A percentile compares a stretch with the other conserved stretches of the same genome.
These are phyloP conservation scores for Muraenolepis orangiensis DNA, from an alignment of 2,797 vertebrate genomes.

Conservation along the genomic window DNA sequence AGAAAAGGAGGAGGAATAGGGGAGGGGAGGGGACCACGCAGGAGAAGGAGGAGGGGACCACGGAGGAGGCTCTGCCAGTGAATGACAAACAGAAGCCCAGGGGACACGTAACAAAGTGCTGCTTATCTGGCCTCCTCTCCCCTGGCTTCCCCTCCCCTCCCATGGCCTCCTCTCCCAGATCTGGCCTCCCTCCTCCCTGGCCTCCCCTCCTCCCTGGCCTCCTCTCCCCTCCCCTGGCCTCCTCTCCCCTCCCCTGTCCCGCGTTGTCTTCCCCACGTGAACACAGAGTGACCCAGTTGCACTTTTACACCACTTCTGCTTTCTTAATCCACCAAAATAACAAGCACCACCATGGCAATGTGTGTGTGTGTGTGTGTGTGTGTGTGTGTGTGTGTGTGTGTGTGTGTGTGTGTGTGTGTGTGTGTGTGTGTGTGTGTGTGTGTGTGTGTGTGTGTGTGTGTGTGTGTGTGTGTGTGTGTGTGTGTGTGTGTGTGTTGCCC, in stretches of 20 bases:
- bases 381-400: no score
- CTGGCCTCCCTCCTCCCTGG: slow-evolving; percentile 69
- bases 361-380: no score
- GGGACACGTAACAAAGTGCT: slow-evolving; percentile 72
- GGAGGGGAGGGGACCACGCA: no score
- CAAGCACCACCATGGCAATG: not conserved
- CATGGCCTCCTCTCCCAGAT: slow-evolving; percentile 74
- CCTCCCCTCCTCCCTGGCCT: no score
- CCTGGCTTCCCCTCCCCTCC: no score
- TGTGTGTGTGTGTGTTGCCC: not conserved
- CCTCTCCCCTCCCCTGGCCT: no score
- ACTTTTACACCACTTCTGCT: slow-evolving; percentile 66
- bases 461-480: slow-evolving; percentile 5
- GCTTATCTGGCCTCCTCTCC: slow-evolving; percentile 75
- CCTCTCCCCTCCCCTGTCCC: slow-evolving; percentile 73
- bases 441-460: not conserved
- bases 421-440: no score
- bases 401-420: no score
- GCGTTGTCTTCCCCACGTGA: slow-evolving; percentile 71
- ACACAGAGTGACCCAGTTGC: slow-evolving; percentile 67
- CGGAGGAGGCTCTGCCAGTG: slow-evolving; percentile 79
- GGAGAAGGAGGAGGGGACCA: no score
- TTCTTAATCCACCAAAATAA: slow-evolving; percentile 28
- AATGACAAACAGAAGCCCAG: slow-evolving; percentile 79
- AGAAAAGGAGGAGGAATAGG: slow-evolving; percentile 27